phyloP scores from a whole-genome alignment of 2,797 vertebrate genomes.

The Loris lydekkerianus region DNA sequence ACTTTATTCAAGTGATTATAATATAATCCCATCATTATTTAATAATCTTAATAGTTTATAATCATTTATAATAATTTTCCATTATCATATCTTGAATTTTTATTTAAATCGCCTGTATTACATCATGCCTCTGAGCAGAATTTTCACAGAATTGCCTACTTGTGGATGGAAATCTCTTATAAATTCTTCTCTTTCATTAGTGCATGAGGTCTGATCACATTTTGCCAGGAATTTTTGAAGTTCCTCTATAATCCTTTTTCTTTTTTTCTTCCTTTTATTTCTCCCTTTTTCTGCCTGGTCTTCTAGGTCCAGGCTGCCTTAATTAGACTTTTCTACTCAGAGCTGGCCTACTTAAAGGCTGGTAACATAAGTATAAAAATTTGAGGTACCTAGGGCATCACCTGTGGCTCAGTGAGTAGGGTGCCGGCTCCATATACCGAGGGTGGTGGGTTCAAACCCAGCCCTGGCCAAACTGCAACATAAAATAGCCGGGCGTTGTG shows the following conservation, averaged over 20 bases:
- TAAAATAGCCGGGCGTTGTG: too few relatives aligned
- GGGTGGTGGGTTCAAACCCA: too few relatives aligned
- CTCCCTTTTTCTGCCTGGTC: background rate
- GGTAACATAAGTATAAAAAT: background rate
- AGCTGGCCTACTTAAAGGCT: background rate
- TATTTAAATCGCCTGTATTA: background rate
- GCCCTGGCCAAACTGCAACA: too few relatives aligned
- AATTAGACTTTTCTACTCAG: conserved; percentile 47
- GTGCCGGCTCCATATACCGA: too few relatives aligned
- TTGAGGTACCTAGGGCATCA: background rate
- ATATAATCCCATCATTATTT: conserved; percentile 42
- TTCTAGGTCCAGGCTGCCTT: background rate
- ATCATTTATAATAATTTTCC: background rate
- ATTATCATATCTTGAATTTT: conserved; percentile 28
- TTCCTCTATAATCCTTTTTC: background rate
- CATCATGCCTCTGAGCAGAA: background rate
- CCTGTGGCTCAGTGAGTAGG: too few relatives aligned
- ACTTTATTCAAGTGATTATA: conserved; percentile 47
- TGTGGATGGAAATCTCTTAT: background rate
- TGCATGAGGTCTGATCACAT: background rate
- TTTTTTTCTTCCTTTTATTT: conserved; percentile 13
- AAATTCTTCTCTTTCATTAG: background rate
- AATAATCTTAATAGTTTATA: conserved; percentile 12
- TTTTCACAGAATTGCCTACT: conserved; percentile 22
- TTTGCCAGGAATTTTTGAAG: conserved; percentile 31